Percentiles rank a stretch among this genome's conserved stretches.
Evolutionary conservation across 2,797 vertebrate genomes (phyloP).

Genomic region (Lagorchestes hirsutus): DNA sequence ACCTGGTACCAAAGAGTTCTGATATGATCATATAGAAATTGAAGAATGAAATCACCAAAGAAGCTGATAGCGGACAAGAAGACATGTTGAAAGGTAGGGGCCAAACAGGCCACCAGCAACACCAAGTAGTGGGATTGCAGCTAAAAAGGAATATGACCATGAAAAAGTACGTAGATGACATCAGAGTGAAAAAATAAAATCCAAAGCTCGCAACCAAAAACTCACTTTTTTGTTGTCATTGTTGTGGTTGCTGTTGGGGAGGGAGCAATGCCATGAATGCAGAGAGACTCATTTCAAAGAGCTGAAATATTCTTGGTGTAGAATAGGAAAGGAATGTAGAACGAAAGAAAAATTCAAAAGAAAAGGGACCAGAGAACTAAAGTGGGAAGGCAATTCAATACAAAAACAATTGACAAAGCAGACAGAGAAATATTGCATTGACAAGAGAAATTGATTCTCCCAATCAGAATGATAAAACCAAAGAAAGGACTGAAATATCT

Average conservation of each 20-base stretch:
- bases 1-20: slow-evolving; percentile 72
- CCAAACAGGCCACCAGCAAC: slow-evolving; percentile 61
- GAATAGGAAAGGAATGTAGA: slow-evolving; percentile 31
- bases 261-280: background rate
- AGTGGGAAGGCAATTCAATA: slow-evolving; percentile 60
- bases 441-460: slow-evolving; percentile 66
- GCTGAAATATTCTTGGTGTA: slow-evolving; percentile 68
- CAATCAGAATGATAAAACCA: slow-evolving; percentile 20
- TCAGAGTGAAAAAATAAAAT: slow-evolving; percentile 70
- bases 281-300: slow-evolving; percentile 73
- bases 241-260: slow-evolving; percentile 13
- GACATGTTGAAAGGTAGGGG: slow-evolving; percentile 72
- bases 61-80: slow-evolving; percentile 77
- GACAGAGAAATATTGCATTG: slow-evolving; percentile 57
- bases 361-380: slow-evolving; percentile 72
- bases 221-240: background rate
- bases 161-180: slow-evolving; percentile 74
- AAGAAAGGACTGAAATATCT: background rate
- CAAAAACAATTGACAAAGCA: slow-evolving; percentile 45
- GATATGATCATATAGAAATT: slow-evolving; percentile 75
- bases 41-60: slow-evolving; percentile 76
- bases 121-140: slow-evolving; percentile 45
- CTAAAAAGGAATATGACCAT: slow-evolving; percentile 74
- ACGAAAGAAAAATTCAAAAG: slow-evolving; percentile 76
- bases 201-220: slow-evolving; percentile 77